phyloP scores from a whole-genome alignment of 2,797 vertebrate genomes.

The Peromyscus eremicus region DNA sequence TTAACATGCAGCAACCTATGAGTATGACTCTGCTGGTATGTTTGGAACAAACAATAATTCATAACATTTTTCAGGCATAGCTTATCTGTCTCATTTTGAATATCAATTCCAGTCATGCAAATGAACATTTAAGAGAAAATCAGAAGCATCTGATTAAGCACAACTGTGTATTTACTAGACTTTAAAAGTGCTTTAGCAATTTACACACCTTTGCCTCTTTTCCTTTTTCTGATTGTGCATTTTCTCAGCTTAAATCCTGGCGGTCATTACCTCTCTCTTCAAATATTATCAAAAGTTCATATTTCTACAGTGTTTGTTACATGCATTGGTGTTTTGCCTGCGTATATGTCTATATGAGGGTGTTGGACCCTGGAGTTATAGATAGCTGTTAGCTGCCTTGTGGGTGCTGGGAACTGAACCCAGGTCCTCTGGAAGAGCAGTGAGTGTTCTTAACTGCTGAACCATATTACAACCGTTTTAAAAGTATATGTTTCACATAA shows the following conservation, averaged over 20 bases:
- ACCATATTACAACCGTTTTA: not conserved
- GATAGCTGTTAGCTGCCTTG: too few relatives aligned
- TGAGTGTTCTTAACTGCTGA: too few relatives aligned
- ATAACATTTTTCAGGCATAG: not conserved
- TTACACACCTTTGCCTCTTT: not conserved
- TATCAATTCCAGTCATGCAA: constrained; percentile 10
- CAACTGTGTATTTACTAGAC: not conserved
- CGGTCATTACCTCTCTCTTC: not conserved
- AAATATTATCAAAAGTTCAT: not conserved
- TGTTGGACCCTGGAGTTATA: too few relatives aligned
- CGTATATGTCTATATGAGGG: too few relatives aligned
- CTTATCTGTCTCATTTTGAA: not conserved
- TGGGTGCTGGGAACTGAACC: too few relatives aligned
- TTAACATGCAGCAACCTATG: not conserved
- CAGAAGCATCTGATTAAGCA: not conserved
- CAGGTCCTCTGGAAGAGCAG: too few relatives aligned
- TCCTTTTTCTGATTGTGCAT: not conserved
- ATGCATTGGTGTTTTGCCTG: too few relatives aligned
- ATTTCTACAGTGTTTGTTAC: not conserved
- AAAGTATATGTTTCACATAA: not conserved
- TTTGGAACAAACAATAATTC: not conserved
- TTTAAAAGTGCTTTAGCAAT: not conserved
- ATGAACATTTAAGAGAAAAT: constrained; percentile 18
- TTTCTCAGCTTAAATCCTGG: not conserved
- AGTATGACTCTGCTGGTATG: not conserved